Base-by-base conservation (phyloP, 1,140 invertebrate genomes). In the Mya arenaria region DNA sequence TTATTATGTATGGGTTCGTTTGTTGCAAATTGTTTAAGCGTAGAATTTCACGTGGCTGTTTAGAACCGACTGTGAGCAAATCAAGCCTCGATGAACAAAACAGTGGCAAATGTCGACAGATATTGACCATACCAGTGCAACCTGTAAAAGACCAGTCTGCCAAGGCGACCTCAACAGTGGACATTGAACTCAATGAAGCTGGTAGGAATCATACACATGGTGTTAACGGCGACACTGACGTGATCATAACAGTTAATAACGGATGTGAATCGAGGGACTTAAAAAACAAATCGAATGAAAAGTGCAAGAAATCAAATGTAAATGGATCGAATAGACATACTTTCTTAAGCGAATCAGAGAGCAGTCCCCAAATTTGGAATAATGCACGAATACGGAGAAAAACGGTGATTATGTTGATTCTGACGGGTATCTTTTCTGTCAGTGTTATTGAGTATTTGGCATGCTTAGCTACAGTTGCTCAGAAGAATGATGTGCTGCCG, bases 341-440 rank as follows among this genome's bases (percentile, higher is more conserved):
- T 23, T 4, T 6, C 19, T 56, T 4, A 19, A n/a, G 55, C n/a
- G 4, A 56, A 56, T 19, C n/a, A 56, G 28, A 28, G n/a, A 5
- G 28, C 4, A 19, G 6, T 19, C 6, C n/a, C 55, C 5, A n/a
- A 6, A 6, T 4, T 10, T 2, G 36, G 1, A 4, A 23, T 8
- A 8, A 25, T 6, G 25, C 8, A 28, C 28, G 39, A 34, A 41
- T 77, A 2, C 5, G 37, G 30, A 63, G 60, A 23, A 77, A 77
- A 44, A 65, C 73, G 23, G 25, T 63, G 28, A 77, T 77, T 28
- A 77, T 77, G 73, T 63, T 77, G 23, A 65, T 77, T 41, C 28
- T 77, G 10, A 77, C 73, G 13, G 13, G 48, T 1, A 30, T 34
- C 0, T 77, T 77, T 32, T 44, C 65, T 23, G n/a, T 77, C 5